Base-by-base conservation (phyloP, 2,113 vertebrate species). In the Rana temporaria region DNA sequence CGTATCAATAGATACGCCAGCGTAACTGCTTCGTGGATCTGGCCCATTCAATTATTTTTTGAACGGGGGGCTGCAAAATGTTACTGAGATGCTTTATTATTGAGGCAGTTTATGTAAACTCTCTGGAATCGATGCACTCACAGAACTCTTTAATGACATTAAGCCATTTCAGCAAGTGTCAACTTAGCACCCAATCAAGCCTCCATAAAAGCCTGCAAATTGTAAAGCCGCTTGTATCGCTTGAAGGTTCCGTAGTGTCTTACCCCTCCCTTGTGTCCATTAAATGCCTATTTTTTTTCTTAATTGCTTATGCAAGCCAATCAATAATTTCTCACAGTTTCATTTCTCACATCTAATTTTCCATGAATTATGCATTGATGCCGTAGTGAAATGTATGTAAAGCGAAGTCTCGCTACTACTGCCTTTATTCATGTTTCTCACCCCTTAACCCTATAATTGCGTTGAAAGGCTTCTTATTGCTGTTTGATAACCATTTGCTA, bases 131-230 rank as follows among this genome's bases (percentile, higher is more conserved):
- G 53, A 19, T 14, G 22, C 32, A 15, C 68, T 70, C 66, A 53
- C 14, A 55, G 14, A 82, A 82, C 70, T 48, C 66, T 64, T 22
- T 82, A 82, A 74, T 82, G 80, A 68, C 71, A 83, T 68, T 75
- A 83, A 66, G 57, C 73, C 9, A 32, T 60, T 60, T 56, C 71
- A 76, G 62, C 71, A 83, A 24, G 19, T 75, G 81, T 83, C 72
- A 83, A 53, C 73, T 76, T 72, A 7, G 32, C 48, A 63, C 19
- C 81, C 67, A 83, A 68, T 83, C 53, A 68, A 68, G 81, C 63
- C 30, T 16, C 6, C 53, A 68, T 75, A 74, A 82, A 82, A 74
- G 80, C 70, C 34, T 74, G 60, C 1, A 81, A 73, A 81, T 72
- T 63, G 68, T 72, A 32, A 48, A 64, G 79, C 60, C 38, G 55